Evolutionary conservation across 2,888 invertebrate species (phyloP).

Genomic region (Netelia inedita): DNA sequence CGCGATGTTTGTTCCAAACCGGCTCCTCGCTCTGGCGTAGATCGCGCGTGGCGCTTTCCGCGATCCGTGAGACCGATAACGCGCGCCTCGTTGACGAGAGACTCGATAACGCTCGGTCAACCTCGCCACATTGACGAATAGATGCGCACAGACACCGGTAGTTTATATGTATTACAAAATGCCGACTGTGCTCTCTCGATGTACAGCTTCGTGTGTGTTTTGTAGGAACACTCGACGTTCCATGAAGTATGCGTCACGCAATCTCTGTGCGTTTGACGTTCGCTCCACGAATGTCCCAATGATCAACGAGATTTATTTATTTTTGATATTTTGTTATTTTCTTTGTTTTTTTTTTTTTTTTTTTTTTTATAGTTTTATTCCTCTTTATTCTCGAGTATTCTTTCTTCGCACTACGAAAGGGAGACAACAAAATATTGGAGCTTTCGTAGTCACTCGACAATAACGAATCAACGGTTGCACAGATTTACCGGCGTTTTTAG

Average conservation of each 20-base stretch:
- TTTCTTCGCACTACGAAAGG: not conserved
- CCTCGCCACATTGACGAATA: conserved; percentile 55
- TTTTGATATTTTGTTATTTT: conserved; percentile 2
- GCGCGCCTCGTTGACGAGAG: conserved; percentile 61
- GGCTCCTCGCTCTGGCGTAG: conserved; percentile 20
- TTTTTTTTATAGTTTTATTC: conserved; percentile 4
- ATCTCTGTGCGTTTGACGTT: conserved; percentile 61
- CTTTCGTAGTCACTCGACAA: no score
- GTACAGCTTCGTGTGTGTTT: not conserved
- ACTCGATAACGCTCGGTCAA: conserved; percentile 65
- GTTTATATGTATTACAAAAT: conserved; percentile 9
- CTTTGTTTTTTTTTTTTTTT: conserved; percentile 1
- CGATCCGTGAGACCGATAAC: conserved; percentile 62
- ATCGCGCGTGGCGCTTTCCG: conserved; percentile 36
- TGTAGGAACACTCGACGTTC: conserved; percentile 59
- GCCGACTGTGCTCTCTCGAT: conserved; percentile 24
- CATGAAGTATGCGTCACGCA: conserved; percentile 65
- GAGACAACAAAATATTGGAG: no score
- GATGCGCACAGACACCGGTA: not conserved
- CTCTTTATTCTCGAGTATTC: conserved; percentile 45
- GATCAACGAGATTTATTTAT: conserved; percentile 13
- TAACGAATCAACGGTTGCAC: no score
- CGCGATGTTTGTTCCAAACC: not conserved
- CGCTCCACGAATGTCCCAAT: conserved; percentile 26
- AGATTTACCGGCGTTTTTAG: no score